These are phyloP conservation scores for Caenorhabditis plicata DNA, from an alignment of 2,888 invertebrate species.

Conservation along the genomic window DNA sequence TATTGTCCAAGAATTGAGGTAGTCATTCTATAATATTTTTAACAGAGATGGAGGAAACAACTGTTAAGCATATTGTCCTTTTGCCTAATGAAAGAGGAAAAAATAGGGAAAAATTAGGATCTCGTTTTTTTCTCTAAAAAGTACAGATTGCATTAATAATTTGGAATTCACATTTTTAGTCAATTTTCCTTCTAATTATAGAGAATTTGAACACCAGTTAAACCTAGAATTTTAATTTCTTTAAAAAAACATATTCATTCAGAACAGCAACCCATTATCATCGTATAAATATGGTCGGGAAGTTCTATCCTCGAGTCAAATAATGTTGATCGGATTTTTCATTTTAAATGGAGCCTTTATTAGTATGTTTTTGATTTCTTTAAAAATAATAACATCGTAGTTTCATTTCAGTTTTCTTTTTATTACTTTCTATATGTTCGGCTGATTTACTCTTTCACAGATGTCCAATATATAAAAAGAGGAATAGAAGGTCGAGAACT, in stretches of 20 bases:
- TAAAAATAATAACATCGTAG: not conserved
- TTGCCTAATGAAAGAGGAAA: too few species aligned
- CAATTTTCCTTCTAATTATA: too few species aligned
- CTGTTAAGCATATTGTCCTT: too few species aligned
- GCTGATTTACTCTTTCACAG: slow-evolving; percentile 26
- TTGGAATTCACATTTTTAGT: too few species aligned
- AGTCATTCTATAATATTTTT: too few species aligned
- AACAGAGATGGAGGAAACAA: too few species aligned
- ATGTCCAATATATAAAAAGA: slow-evolving; percentile 23
- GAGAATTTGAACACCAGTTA: too few species aligned
- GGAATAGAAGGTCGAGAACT: slow-evolving; percentile 24
- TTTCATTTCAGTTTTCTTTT: slow-evolving; percentile 32
- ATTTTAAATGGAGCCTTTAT: slow-evolving; percentile 35
- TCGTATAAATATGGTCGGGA: slow-evolving; percentile 30
- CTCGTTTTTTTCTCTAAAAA: too few species aligned
- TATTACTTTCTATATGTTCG: slow-evolving; percentile 37
- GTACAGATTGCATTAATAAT: too few species aligned
- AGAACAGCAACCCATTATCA: slow-evolving; percentile 12
- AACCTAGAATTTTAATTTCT: too few species aligned
- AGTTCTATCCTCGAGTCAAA: slow-evolving; percentile 35
- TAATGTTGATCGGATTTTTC: slow-evolving; percentile 44
- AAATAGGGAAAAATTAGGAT: too few species aligned
- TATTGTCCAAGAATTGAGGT: slow-evolving; percentile 10
- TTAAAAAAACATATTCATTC: too few species aligned
- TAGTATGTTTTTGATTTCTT: slow-evolving; percentile 2